These are phyloP conservation scores for Falcaria lacertinaria DNA, from an alignment of 2,888 invertebrate genomes.

Conservation along the genomic window DNA sequence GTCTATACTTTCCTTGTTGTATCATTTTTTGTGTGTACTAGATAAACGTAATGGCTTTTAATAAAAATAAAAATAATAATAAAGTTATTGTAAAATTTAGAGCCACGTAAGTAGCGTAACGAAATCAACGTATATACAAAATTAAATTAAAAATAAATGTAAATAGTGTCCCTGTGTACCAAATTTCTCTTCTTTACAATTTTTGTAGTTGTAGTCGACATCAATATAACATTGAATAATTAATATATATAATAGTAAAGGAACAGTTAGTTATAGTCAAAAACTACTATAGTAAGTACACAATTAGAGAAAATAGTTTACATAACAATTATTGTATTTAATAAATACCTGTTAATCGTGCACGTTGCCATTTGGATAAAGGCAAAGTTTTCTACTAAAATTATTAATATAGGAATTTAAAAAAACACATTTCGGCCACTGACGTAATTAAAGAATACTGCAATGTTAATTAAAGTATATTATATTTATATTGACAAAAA, in stretches of 20 bases:
- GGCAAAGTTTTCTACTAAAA: not conserved
- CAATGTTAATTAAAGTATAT: not conserved
- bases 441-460: not conserved
- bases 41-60: constrained; percentile 56
- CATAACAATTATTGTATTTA: not conserved
- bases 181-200: constrained; percentile 78
- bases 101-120: constrained; percentile 41
- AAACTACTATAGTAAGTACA: not conserved
- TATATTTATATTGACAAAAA: too few species aligned
- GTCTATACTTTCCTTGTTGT: too few species aligned
- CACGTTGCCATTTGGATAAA: not conserved
- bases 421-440: not conserved
- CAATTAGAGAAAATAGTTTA: not conserved
- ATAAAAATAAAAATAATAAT: constrained; percentile 75
- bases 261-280: constrained; percentile 16
- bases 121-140: constrained; percentile 74
- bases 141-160: constrained; percentile 61
- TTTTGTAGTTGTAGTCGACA: constrained; percentile 62
- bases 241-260: constrained; percentile 18
- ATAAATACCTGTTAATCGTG: not conserved
- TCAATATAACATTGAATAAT: constrained; percentile 19
- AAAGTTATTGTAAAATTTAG: constrained; percentile 68
- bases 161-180: constrained; percentile 65
- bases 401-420: not conserved
- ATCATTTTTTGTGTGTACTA: too few species aligned